Conservation (phyloP, 2,888 invertebrate genomes). For the Parapristionchus giblindavisi region DNA sequence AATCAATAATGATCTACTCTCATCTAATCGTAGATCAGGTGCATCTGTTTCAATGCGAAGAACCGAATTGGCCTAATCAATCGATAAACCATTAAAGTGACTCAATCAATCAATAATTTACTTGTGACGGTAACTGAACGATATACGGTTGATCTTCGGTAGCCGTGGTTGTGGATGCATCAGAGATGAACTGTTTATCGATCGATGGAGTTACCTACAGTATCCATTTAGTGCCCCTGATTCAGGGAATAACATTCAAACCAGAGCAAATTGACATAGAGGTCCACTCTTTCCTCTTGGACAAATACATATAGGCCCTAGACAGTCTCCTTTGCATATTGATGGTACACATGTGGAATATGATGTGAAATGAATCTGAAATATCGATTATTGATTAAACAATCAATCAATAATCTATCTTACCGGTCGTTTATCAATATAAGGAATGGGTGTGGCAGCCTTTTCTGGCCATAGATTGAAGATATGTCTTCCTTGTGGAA, state of each 20-base stretch:
- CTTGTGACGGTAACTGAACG: slow-evolving; percentile 50
- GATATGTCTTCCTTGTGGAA: slow-evolving; percentile 50
- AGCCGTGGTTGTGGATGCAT: slow-evolving; percentile 51
- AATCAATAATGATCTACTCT: slow-evolving; percentile 2
- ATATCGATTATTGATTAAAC: not conserved
- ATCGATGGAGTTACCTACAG: slow-evolving; percentile 44
- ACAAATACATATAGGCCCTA: slow-evolving; percentile 62
- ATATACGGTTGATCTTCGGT: slow-evolving; percentile 56
- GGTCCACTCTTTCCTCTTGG: slow-evolving; percentile 51
- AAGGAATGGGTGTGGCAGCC: slow-evolving; percentile 28
- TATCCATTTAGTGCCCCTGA: not conserved
- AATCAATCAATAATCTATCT: no score
- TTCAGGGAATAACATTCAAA: not conserved
- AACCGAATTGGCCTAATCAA: slow-evolving; percentile 12
- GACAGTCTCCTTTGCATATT: slow-evolving; percentile 57
- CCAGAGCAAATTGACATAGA: slow-evolving; percentile 34
- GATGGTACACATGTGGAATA: slow-evolving; percentile 52
- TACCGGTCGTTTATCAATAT: slow-evolving; percentile 36
- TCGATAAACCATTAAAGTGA: not conserved
- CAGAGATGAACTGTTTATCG: slow-evolving; percentile 48
- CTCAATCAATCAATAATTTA: not conserved
- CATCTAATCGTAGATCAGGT: slow-evolving; percentile 22
- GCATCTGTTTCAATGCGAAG: slow-evolving; percentile 13
- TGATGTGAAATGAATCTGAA: slow-evolving; percentile 60
- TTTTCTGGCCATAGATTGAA: slow-evolving; percentile 44